phyloP scores from a whole-genome alignment of 1,140 invertebrate species.

The Tribolium madens region DNA sequence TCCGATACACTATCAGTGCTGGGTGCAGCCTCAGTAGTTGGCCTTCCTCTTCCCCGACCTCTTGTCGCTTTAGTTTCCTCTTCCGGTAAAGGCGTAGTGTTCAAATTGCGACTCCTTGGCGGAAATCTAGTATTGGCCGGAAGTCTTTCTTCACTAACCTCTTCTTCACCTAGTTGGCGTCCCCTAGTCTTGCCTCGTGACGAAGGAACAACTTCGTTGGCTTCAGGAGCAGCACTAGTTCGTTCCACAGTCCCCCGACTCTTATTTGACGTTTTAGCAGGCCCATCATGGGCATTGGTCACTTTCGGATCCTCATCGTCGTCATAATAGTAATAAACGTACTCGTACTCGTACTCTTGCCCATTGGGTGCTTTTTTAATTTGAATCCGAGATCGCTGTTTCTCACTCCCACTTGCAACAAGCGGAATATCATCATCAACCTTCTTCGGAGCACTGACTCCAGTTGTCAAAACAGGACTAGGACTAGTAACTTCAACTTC shows the following conservation, averaged over 20 bases:
- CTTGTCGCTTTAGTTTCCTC: slow-evolving; percentile 64
- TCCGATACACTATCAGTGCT: slow-evolving; percentile 60
- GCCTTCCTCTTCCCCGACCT: slow-evolving; percentile 68
- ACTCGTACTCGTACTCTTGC: slow-evolving; percentile 91
- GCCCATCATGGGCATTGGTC: slow-evolving; percentile 72
- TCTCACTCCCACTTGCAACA: slow-evolving; percentile 61
- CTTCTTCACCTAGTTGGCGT: slow-evolving; percentile 70
- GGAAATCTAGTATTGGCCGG: slow-evolving; percentile 84
- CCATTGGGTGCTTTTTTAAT: slow-evolving; percentile 91
- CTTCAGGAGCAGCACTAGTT: slow-evolving; percentile 66
- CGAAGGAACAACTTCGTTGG: slow-evolving; percentile 77
- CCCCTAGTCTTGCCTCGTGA: slow-evolving; percentile 69
- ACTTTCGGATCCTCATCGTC: slow-evolving; percentile 73
- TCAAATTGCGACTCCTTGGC: slow-evolving; percentile 73
- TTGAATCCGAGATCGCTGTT: slow-evolving; percentile 77
- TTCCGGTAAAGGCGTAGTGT: slow-evolving; percentile 62
- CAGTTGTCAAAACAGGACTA: slow-evolving; percentile 60
- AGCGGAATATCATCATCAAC: slow-evolving; percentile 57
- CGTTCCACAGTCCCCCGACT: not conserved
- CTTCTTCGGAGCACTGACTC: slow-evolving; percentile 50
- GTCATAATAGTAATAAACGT: slow-evolving; percentile 91
- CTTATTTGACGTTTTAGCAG: slow-evolving; percentile 74
- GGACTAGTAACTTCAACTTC: slow-evolving; percentile 53
- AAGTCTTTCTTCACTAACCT: slow-evolving; percentile 74
- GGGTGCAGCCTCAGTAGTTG: slow-evolving; percentile 53